Base-by-base conservation (phyloP, 2,113 vertebrate species). In the Martes martes region DNA sequence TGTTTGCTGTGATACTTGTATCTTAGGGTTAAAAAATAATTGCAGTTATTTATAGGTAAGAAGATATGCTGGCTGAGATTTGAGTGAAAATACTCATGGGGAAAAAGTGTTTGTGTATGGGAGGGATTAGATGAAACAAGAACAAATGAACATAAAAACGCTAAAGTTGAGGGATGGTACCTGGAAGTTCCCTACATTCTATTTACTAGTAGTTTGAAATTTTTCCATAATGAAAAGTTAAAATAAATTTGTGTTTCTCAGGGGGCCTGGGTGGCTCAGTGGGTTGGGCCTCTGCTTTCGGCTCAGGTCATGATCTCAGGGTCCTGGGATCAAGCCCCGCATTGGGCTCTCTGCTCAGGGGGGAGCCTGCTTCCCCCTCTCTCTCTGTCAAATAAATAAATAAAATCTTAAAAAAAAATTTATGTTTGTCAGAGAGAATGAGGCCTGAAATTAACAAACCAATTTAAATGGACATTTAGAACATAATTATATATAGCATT, bases 391-490 rank as follows among this genome's bases (percentile, higher is more conserved):
- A 55, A 55, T 55, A 55, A 55, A 55, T 55, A 55, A 55, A 55
- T 55, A 55, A 55, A 18, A 55, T 55, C 16, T 55, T 84, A 55
- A 85, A 93, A 93, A 67, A 79, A 47, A 39, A 94, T 59, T 28
- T 89, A 84, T 55, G 4, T 45, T 79, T 84, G 47, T 61, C 59
- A 87, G 67, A 71, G 91, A 81, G 61, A 83, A 19, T 69, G 26
- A 89, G 36, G 4, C 67, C 65, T 50, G 57, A 85, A 91, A 39
- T 16, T 93, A 83, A 84, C 15, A 16, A 71, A 92, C 2, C 24
- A 42, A 97, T 71, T 82, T 93, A 94, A 47, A 10, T 78, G 26
- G 24, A 79, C 9, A 94, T 87, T 95, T 59, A 55, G 39, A 95
- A 95, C 16, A 89, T 36, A 92, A 85, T 74, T 67, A 33, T 94